Evolutionary conservation across 2,113 vertebrate genomes (phyloP).

Genomic region (Oncorhynchus kisutch): DNA sequence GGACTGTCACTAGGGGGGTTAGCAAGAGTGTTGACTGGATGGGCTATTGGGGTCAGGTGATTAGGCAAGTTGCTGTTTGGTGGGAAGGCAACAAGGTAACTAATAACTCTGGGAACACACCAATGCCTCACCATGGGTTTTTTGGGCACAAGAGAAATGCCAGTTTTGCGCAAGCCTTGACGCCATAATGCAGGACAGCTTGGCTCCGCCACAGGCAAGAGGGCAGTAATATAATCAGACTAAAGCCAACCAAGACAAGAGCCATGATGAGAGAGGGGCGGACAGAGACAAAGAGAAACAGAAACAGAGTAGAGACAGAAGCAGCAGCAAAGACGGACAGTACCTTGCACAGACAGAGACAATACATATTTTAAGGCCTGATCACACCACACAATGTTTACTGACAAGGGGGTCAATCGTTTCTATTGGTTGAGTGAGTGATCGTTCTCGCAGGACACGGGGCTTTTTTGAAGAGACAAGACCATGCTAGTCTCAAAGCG

Average conservation of each 20-base stretch:
- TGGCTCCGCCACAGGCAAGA: conserved; percentile 87
- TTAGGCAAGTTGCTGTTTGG: conserved; percentile 20
- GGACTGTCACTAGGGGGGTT: background rate
- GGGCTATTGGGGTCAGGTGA: conserved; percentile 35
- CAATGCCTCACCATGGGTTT: conserved; percentile 94
- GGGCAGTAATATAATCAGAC: conserved; percentile 92
- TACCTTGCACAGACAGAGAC: conserved; percentile 28
- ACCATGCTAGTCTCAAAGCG: conserved; percentile 27
- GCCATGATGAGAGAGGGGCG: conserved; percentile 68
- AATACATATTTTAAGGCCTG: conserved; percentile 30
- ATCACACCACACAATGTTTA: conserved; percentile 53
- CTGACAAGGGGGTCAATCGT: conserved; percentile 8
- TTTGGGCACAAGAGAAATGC: conserved; percentile 98
- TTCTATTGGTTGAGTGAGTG: conserved; percentile 11
- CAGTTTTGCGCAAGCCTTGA: conserved; percentile 99
- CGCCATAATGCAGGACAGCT: conserved; percentile 97
- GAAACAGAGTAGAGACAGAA: conserved; percentile 43
- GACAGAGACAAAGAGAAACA: conserved; percentile 43
- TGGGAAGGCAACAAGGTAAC: conserved; percentile 35
- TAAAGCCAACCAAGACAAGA: conserved; percentile 90
- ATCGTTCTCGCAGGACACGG: background rate
- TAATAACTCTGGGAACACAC: conserved; percentile 66
- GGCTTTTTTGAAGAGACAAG: conserved; percentile 7
- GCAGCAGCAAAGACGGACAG: conserved; percentile 66
- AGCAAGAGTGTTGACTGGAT: conserved; percentile 13